Base-by-base conservation (phyloP, 2,113 vertebrate genomes). In the Ceyx margarethae region DNA sequence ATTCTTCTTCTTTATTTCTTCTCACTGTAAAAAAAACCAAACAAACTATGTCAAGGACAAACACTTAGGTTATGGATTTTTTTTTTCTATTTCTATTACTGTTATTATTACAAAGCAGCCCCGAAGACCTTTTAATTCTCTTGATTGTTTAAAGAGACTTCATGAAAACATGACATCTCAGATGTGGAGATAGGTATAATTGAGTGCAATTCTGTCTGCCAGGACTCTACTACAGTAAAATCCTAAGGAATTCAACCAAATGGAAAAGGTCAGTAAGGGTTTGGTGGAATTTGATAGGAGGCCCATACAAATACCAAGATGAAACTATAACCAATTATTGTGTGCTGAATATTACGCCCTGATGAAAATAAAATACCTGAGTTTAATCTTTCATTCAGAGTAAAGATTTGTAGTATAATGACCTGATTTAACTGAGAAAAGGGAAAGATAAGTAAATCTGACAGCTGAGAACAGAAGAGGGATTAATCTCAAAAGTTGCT, bases 401-500 rank as follows among this genome's bases (percentile, higher is more conserved):
- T 92, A 97, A 97, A 97, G 95, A 97, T 96, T 97, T 97, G 96
- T 96, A 96, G 97, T 37, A 85, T 97, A 98, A 97, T 98, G 96
- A 97, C 93, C 95, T 95, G 95, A 97, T 98, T 97, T 97, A 97
- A 78, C 84, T 94, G 95, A 96, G 97, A 95, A 97, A 97, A 93
- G 91, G 91, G 93, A 89, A 87, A 93, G 94, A 87, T 92, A 94
- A 97, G 96, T 96, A 97, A 96, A 96, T 94, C 95, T 97, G 96
- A 97, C 97, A 97, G 96, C 91, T 95, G 95, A 97, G 97, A 97
- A 96, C 89, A 97, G 97, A 97, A 95, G 90, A 91, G 81, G 94
- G 97, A 98, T 98, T 98, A 98, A 98, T 98, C 87, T 94, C 94
- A 93, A 92, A 97, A 97, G 95, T 95, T 97, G 51, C 92, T 91